Base-by-base conservation (phyloP, 2,888 invertebrate genomes). In the Hybos culiciformis region DNA sequence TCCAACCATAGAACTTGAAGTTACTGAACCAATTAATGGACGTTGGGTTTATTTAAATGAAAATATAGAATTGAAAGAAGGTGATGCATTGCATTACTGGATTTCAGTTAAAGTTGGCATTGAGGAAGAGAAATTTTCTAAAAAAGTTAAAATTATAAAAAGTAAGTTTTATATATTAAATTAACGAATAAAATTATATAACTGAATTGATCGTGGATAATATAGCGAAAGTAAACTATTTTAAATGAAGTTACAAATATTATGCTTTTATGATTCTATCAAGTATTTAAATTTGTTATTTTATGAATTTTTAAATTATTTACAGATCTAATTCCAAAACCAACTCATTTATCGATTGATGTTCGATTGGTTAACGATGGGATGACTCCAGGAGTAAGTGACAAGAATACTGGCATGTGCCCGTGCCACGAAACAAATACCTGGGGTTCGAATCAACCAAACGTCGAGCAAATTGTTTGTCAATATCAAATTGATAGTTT, bases 71-170 rank as follows among this genome's bases (percentile, higher is more conserved):
- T 53, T 78, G 29, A 66, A 63, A 48, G 50, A 62, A 3, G 72
- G 71, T 1, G 77, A 78, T 54, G 57, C 64, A 17, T 60, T 78
- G 44, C 54, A 72, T 49, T 78, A 77, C 51, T 74, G 76, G 59
- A 65, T 75, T 1, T 71, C 70, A 44, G 70, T 71, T 0, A 69
- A 73, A 36, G 21, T 36, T 21, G 21, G 21, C 8, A 21, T 19
- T n/a, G 36, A 36, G 21, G 36, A 21, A 21, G 14, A 36, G 20
- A 14, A 14, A 8, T 36, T 20, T 20, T 20, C 36, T 2, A 36
- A 21, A 14, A 9, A 11, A 19, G 12, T 21, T 18, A 19, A 19
- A 36, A 21, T 20, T 9, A 21, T 36, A 20, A 12, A 20, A 6
- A 36, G 36, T 36, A 21, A 36, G 21, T 36, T 14, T 32, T 3